A percentile compares a stretch with the other conserved stretches of the same genome.
These are phyloP conservation scores for Rhinophrynus dorsalis DNA, from an alignment of 2,797 vertebrate genomes.

Conservation along the genomic window DNA sequence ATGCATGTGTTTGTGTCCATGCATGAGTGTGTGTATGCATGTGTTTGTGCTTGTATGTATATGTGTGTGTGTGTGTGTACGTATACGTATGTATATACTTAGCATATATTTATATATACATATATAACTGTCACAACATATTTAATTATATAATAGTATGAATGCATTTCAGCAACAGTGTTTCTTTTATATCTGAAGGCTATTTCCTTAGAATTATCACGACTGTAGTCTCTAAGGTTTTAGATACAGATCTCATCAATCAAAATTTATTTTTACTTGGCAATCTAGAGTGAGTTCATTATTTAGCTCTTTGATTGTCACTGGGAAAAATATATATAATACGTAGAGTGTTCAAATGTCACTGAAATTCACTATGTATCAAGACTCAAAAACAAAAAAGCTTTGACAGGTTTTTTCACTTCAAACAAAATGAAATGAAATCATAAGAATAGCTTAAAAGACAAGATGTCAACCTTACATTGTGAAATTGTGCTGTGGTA, in stretches of 20 bases:
- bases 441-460: slow-evolving; percentile 26
- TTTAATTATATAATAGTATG: no score
- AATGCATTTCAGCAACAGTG: no score
- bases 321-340: no score
- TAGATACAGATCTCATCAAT: slow-evolving; percentile 7
- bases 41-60: no score
- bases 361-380: not conserved
- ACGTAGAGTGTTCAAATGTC: slow-evolving; percentile 12
- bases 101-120: no score
- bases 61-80: no score
- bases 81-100: no score
- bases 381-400: not conserved
- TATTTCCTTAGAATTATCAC: slow-evolving; percentile 8
- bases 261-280: slow-evolving; percentile 7
- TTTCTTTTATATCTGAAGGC: no score
- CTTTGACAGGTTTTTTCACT: not conserved
- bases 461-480: not conserved
- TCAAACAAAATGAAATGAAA: slow-evolving; percentile 25
- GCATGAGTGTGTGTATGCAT: no score
- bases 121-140: no score
- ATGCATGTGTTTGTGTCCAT: no score
- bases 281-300: slow-evolving; percentile 10
- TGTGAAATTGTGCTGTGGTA: not conserved
- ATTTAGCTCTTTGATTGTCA: slow-evolving; percentile 16
- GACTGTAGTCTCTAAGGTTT: not conserved